Percentiles rank a stretch among this genome's conserved stretches.
Evolutionary conservation across 2,113 vertebrate species (phyloP).

Genomic region (Falcunculus frontatus): DNA sequence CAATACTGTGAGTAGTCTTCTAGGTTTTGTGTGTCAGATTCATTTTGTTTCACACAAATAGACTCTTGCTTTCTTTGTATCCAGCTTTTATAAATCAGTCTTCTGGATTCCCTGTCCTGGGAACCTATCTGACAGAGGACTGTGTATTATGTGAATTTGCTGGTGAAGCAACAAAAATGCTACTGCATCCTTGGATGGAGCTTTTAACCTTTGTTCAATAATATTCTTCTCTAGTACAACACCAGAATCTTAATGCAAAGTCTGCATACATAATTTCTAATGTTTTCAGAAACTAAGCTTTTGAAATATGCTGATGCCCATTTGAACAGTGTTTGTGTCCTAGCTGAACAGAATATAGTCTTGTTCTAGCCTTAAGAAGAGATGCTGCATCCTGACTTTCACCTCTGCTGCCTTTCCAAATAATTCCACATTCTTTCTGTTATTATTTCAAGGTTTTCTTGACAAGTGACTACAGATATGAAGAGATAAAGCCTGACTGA

Average conservation of each 20-base stretch:
- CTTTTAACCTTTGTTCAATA: not conserved
- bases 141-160: not conserved
- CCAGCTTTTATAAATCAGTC: not conserved
- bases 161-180: not conserved
- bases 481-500: conserved; percentile 11
- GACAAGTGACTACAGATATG: conserved; percentile 12
- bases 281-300: not conserved
- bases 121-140: not conserved
- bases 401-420: not conserved
- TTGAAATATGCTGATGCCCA: not conserved
- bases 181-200: not conserved
- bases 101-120: not conserved
- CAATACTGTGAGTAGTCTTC: not conserved
- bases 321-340: not conserved
- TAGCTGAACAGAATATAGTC: not conserved
- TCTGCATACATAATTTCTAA: not conserved
- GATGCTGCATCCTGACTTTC: not conserved
- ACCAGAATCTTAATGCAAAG: not conserved
- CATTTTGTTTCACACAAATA: not conserved
- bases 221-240: not conserved
- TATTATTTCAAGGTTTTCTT: not conserved
- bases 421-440: not conserved
- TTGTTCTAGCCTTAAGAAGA: not conserved
- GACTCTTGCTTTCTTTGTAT: not conserved
- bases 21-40: not conserved